phyloP scores from a whole-genome alignment of 2,113 vertebrate genomes.

The Centropus bengalensis region DNA sequence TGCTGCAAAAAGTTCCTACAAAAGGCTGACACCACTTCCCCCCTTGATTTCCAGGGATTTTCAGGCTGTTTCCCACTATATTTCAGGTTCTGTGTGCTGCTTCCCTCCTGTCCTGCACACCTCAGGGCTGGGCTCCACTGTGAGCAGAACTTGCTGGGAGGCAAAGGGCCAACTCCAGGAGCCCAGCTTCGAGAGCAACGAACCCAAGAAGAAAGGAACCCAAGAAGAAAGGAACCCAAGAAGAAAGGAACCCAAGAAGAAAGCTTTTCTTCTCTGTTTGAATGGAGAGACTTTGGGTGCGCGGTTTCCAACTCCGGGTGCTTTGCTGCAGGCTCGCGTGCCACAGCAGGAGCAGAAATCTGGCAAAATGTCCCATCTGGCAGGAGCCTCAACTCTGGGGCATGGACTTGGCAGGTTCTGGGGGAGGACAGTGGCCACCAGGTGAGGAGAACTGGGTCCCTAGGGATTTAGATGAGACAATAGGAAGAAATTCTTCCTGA shows the following conservation, averaged over 20 bases:
- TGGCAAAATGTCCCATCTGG: not conserved
- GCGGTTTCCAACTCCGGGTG: no score
- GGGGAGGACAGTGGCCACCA: no score
- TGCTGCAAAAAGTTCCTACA: not conserved
- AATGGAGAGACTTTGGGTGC: no score
- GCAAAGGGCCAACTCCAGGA: not conserved
- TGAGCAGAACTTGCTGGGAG: not conserved
- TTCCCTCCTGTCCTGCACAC: not conserved
- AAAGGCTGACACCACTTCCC: not conserved
- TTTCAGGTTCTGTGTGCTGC: not conserved
- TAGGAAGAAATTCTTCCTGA: no score
- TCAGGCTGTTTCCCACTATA: not conserved
- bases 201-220: not conserved
- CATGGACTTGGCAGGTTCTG: no score
- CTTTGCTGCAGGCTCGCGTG: not conserved
- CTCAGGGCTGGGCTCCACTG: not conserved
- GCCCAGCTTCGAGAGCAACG: not conserved
- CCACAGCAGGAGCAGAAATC: not conserved
- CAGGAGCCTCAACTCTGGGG: not conserved
- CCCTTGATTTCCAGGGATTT: not conserved
- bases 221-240: no score
- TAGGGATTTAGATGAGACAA: no score
- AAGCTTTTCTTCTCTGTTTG: no score
- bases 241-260: no score
- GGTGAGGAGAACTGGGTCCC: no score